Base-by-base conservation (phyloP, 2,888 invertebrate species). In the Cryptus armator region DNA sequence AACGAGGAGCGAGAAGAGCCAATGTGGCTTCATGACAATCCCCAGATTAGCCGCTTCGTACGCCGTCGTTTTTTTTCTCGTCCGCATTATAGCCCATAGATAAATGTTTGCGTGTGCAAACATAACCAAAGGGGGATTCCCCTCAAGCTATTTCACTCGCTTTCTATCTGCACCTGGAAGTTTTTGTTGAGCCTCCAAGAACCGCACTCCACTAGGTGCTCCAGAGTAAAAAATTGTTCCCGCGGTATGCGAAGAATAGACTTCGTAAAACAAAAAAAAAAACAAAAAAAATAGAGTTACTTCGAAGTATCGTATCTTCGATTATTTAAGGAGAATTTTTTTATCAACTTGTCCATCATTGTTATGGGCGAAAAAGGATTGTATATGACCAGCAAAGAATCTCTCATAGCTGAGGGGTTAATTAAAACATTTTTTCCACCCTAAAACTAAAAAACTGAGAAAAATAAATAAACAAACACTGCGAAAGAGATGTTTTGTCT, bases 31-130 rank as follows among this genome's bases (percentile, higher is more conserved):
- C 43, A 68, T 78, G 74, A 66, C 70, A 76, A 72, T 70, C 72
- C 80, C 32, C 56, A 59, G 85, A 82, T 75, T 81, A 82, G 80
- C 80, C 66, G 79, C 66, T 80, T 76, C 76, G 82, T 80, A 74
- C 81, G 83, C 79, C 79, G 70, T 59, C 16, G 29, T 72, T 51
- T 29, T 46, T 43, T 19, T 46, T n/a, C 48, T 46, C 62, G 70
- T 75, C 66, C 70, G 64, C 51, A 16, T 32, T 10, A 19, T 48
- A 46, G 59, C 70, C 43, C 74, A 37, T 72, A n/a, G 79, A 79
- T 76, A 70, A 81, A 79, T 44, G 56, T 53, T 79, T 75, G 53
- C 75, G 68, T 75, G 75, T 67, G 51, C 68, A 72, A 71, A 59
- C 53, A 44, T 64, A 56, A 48, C 71, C 44, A 62, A n/a, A 46